Evolutionary conservation across 1,140 invertebrate species (phyloP), one percentile per base, ranked within the genome.

Genomic region (Bombus pascuorum): DNA sequence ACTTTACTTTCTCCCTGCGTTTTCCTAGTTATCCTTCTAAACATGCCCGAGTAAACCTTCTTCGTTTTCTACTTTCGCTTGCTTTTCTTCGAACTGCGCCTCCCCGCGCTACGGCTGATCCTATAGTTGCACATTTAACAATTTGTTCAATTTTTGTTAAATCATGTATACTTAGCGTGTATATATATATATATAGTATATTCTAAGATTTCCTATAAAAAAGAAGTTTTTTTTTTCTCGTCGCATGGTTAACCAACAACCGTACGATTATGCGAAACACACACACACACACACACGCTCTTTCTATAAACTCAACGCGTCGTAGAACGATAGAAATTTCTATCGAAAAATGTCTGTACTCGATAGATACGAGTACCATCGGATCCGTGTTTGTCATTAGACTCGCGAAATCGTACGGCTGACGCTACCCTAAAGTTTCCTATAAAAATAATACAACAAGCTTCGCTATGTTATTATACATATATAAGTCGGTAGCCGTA

Each of bases 91-190:
- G n/a, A 71, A 62, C n/a, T 66, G n/a, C 53, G 37, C 44, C 18
- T 57, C 15, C 75, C 44, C 73, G 65, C 62, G 34, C 39, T 77
- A 82, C 77, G n/a, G 34, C 57, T 34, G 78, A 8, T 76, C 59
- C 65, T 79, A 75, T 83, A 81, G 70, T 79, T 84, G 71, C 88
- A 90, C 66, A 89, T 86, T 89, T 86, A 81, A 90, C 77, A 80
- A 47, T 77, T 83, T 62, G 53, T 76, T 86, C 73, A 78, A 83
- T 87, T 74, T 73, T 85, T 77, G 18, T 84, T 81, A 75, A 88
- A 79, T 18, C 65, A 65, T 78, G 57, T 66, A 84, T 79, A 57
- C 34, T 79, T 84, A 42, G 34, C 10, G n/a, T 34, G 34, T 53
- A 10, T 68, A 57, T 44, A 42, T 53, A 32, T 57, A 77, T 47